phyloP scores from a whole-genome alignment of 2,888 invertebrate genomes.

The Scaeva pyrastri region DNA sequence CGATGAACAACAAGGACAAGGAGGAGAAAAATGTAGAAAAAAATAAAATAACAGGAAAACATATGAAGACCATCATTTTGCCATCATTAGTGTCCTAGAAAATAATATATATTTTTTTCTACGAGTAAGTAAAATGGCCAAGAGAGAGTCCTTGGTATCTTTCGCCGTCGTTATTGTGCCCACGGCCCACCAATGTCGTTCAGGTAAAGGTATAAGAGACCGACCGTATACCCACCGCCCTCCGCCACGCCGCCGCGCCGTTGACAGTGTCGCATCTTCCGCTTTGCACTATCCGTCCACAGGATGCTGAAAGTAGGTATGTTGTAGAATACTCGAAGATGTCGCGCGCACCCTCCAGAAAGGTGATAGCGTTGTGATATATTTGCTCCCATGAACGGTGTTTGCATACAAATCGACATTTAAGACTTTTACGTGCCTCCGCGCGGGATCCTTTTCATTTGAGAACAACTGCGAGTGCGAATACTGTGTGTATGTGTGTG shows the following conservation, averaged over 20 bases:
- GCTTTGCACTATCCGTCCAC: constrained; percentile 27
- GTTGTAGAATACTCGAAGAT: constrained; percentile 42
- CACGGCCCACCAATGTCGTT: too few species aligned
- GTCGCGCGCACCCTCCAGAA: constrained; percentile 40
- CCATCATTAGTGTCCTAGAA: constrained; percentile 70
- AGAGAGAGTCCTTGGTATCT: neutral
- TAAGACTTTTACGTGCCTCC: constrained; percentile 69
- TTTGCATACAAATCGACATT: constrained; percentile 76
- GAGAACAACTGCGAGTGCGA: too few species aligned
- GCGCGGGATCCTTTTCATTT: constrained; percentile 23
- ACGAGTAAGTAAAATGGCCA: constrained; percentile 29
- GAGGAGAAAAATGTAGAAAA: neutral
- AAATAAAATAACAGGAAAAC: constrained; percentile 32
- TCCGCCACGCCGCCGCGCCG: too few species aligned
- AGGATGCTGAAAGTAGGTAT: constrained; percentile 23
- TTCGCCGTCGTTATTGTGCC: constrained; percentile 7
- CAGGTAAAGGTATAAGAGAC: too few species aligned
- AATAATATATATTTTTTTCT: constrained; percentile 54
- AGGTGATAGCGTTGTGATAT: constrained; percentile 69
- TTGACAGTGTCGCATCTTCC: constrained; percentile 6
- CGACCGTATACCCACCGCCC: too few species aligned
- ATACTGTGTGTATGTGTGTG: too few species aligned
- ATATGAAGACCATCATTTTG: constrained; percentile 74
- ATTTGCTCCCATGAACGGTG: constrained; percentile 72
- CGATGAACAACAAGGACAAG: constrained; percentile 10